A percentile compares a stretch with the other conserved stretches of the same genome.
Evolutionary conservation across 2,797 vertebrate species (phyloP).

Genomic region (Vipera latastei): DNA sequence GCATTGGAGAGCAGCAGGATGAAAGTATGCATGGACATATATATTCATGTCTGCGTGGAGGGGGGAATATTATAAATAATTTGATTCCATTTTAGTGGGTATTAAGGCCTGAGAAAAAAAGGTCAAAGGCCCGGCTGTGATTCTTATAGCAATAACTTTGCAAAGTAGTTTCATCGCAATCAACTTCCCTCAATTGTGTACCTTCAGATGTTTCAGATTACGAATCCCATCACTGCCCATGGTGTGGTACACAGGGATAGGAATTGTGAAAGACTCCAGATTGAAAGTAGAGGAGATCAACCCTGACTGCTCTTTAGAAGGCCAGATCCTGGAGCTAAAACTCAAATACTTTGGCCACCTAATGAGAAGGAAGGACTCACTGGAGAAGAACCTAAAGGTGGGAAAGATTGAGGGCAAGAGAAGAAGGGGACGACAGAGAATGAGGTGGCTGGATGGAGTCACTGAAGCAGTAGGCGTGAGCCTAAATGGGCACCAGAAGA

Average conservation of each 20-base stretch:
- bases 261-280: not conserved
- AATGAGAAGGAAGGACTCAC: too few species aligned
- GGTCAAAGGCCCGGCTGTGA: not conserved
- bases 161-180: not conserved
- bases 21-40: not conserved
- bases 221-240: not conserved
- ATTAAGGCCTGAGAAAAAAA: not conserved
- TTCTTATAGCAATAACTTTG: not conserved
- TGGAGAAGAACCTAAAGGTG: too few species aligned
- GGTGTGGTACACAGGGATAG: not conserved
- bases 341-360: too few species aligned
- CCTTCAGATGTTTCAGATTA: not conserved
- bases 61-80: slow-evolving; percentile 7
- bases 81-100: accelerated
- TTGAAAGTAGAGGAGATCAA: not conserved
- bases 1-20: not conserved
- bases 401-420: too few species aligned
- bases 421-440: too few species aligned
- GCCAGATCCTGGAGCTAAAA: too few species aligned
- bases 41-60: not conserved
- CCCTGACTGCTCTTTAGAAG: too few species aligned
- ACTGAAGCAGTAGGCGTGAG: too few species aligned
- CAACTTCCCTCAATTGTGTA: not conserved
- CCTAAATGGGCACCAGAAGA: too few species aligned
- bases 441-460: too few species aligned